Conservation (phyloP, 2,113 vertebrate genomes). For the Lepidothrix coronata region DNA sequence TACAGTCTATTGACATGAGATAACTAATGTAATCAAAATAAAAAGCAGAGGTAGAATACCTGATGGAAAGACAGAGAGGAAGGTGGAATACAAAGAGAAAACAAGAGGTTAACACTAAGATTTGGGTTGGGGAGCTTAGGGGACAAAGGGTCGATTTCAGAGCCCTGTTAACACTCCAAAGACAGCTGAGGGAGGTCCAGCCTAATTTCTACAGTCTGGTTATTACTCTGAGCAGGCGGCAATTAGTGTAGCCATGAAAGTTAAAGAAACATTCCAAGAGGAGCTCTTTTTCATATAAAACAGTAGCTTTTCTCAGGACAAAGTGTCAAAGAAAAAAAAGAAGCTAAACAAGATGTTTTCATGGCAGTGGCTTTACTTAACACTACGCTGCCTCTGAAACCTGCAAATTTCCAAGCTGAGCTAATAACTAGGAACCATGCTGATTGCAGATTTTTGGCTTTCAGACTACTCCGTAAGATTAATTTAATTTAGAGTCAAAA, state of each 20-base stretch:
- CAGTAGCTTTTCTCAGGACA: not conserved
- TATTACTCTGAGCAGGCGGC: not conserved
- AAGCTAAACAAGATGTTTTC: not conserved
- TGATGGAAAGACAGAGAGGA: not conserved
- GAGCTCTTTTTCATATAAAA: not conserved
- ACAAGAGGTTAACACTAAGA: not conserved
- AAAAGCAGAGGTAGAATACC: not conserved
- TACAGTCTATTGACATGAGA: not conserved
- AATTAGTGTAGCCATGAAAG: not conserved
- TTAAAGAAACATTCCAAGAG: not conserved
- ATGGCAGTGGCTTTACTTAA: not conserved
- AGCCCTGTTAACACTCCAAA: not conserved
- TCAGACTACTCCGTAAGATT: not conserved
- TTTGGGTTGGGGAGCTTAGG: not conserved
- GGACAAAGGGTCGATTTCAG: not conserved
- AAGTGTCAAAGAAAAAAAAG: not conserved
- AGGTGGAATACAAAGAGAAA: not conserved
- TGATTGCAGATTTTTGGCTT: not conserved
- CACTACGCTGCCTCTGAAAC: not conserved
- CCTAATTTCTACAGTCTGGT: not conserved
- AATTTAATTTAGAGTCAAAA: not conserved
- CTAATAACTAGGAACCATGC: not conserved
- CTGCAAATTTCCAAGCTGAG: not conserved
- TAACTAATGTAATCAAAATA: not conserved
- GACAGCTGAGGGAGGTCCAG: not conserved